phyloP scores from a whole-genome alignment of 2,113 vertebrate species.

The Nibea coibor region DNA sequence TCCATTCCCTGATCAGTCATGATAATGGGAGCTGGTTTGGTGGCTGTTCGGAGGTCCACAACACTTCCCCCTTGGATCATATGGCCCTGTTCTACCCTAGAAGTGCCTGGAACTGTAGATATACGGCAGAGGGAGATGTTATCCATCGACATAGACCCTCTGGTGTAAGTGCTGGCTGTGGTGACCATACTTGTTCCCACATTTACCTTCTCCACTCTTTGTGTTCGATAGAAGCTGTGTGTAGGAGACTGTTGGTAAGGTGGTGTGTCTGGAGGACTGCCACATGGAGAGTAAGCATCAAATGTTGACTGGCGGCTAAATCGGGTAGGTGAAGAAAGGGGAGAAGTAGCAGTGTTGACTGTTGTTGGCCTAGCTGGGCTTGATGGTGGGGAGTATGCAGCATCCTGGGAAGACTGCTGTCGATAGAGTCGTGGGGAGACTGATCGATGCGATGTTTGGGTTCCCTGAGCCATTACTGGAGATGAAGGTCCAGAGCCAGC shows the following conservation, averaged over 20 bases:
- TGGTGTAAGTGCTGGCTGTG: constrained; percentile 86
- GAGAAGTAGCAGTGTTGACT: constrained; percentile 89
- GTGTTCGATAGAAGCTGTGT: constrained; percentile 82
- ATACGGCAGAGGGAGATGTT: constrained; percentile 96
- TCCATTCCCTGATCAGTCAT: constrained; percentile 99
- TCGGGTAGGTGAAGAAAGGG: constrained; percentile 89
- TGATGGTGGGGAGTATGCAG: constrained; percentile 86
- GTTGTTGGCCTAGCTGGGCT: constrained; percentile 88
- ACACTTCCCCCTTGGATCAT: constrained; percentile 89
- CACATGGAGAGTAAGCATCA: constrained; percentile 88
- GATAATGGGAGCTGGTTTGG: constrained; percentile 91
- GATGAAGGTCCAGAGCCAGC: constrained; percentile 75
- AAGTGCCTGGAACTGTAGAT: constrained; percentile 93
- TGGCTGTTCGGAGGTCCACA: constrained; percentile 90
- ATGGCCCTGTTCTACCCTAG: constrained; percentile 93
- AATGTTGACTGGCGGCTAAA: constrained; percentile 85
- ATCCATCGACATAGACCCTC: constrained; percentile 92
- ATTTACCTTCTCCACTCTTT: constrained; percentile 85
- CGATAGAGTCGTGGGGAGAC: constrained; percentile 87
- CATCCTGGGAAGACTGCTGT: constrained; percentile 92
- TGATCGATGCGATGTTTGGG: constrained; percentile 88
- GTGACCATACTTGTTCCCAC: constrained; percentile 84
- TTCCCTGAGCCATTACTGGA: constrained; percentile 91
- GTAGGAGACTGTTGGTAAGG: constrained; percentile 83
- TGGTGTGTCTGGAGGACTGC: constrained; percentile 83